Base-by-base conservation (phyloP, 2,888 invertebrate genomes). In the Drosophila colorata region DNA sequence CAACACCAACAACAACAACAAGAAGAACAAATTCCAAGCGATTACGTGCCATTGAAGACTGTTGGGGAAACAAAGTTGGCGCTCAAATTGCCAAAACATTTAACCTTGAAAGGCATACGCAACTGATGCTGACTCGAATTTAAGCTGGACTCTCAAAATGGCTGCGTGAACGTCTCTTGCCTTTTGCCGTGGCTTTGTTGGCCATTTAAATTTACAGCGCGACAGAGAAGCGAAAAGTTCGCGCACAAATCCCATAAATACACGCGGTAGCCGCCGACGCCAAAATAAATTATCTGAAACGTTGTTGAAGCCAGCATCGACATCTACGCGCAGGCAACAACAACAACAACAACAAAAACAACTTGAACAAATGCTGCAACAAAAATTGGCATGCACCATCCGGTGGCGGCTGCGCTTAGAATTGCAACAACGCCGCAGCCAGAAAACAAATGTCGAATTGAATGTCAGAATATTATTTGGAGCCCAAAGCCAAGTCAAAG, bases 371-470 rank as follows among this genome's bases (percentile, higher is more conserved):
- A 44, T 55, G 53, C 48, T 44, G 35, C 57, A 72, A 51, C 71
- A 85, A 74, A 85, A 82, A 83, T 83, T 83, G 83, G 83, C 83
- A 83, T 85, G 83, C 88, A 87, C 87, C 83, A 83, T 83, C 83
- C 83, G 83, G 86, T 81, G 71, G 83, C 77, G 73, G 70, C 73
- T 79, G 65, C 79, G 85, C 82, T 84, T 81, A 84, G 82, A 81
- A 82, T 73, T 71, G 85, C 81, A 72, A 81, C 85, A 80, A 49
- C 49, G 44, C 58, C 74, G 63, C 55, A 69, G 69, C 67, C 66
- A 66, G 68, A 85, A 70, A 83, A 85, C 88, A 85, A 83, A 87
- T 87, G 88, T 85, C 86, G 83, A 83, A 79, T 87, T 79, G 88
- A 87, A 83, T 87, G 83, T 85, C 83, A 72, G 80, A 82, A 82